phyloP scores from a whole-genome alignment of 2,888 invertebrate genomes.

The Phaedon cochleariae region DNA sequence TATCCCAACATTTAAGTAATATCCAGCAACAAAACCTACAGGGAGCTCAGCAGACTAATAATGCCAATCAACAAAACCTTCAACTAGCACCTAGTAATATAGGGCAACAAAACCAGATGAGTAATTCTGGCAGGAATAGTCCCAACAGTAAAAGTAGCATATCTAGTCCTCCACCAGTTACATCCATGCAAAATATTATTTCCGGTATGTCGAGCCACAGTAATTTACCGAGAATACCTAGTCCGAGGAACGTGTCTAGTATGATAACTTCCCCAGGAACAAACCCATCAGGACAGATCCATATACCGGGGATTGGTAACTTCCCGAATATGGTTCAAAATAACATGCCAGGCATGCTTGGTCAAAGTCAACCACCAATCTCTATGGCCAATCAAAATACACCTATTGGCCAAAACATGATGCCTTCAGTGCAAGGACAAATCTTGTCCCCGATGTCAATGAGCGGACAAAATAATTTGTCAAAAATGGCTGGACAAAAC shows the following conservation, averaged over 20 bases:
- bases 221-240: constrained; percentile 24
- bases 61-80: background rate
- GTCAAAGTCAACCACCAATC: constrained; percentile 8
- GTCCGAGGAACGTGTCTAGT: constrained; percentile 21
- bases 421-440: background rate
- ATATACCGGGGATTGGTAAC: background rate
- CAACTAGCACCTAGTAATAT: constrained; percentile 6
- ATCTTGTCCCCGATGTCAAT: constrained; percentile 11
- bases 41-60: constrained; percentile 15
- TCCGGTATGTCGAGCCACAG: constrained; percentile 15
- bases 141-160: constrained; percentile 25
- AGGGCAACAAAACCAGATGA: constrained; percentile 19
- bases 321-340: constrained; percentile 8
- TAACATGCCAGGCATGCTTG: constrained; percentile 17
- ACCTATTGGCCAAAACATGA: background rate
- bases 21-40: constrained; percentile 31
- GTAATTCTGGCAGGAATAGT: constrained; percentile 13
- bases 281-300: constrained; percentile 6
- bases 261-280: constrained; percentile 3
- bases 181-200: constrained; percentile 22
- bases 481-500: constrained; percentile 3
- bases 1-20: constrained; percentile 35
- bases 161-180: constrained; percentile 27
- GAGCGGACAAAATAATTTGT: constrained; percentile 19
- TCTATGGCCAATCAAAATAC: constrained; percentile 18